phyloP scores from a whole-genome alignment of 2,888 invertebrate genomes.

The Archips xylosteana region DNA sequence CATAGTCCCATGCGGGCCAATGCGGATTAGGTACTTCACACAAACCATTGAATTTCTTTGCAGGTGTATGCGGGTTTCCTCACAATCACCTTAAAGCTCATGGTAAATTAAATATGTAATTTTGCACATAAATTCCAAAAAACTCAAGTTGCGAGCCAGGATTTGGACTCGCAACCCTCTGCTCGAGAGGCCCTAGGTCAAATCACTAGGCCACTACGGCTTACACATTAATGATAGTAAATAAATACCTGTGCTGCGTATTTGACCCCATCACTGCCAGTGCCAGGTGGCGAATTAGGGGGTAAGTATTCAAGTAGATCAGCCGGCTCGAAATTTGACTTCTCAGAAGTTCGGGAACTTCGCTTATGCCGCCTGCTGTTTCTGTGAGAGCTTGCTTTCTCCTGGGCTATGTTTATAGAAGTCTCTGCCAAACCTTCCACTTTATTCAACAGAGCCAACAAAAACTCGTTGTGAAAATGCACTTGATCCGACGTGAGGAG shows the following conservation, averaged over 20 bases:
- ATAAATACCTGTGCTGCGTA: constrained; percentile 72
- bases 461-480: constrained; percentile 93
- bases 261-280: constrained; percentile 81
- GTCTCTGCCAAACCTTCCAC: constrained; percentile 85
- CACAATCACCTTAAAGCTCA: too few species aligned
- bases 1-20: too few species aligned
- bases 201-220: background rate
- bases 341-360: constrained; percentile 84
- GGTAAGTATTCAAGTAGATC: constrained; percentile 87
- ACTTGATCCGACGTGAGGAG: constrained; percentile 90
- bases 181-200: too few species aligned
- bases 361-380: constrained; percentile 82
- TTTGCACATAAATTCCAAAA: too few species aligned
- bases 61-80: too few species aligned
- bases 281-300: constrained; percentile 81
- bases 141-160: too few species aligned
- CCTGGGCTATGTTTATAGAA: constrained; percentile 74
- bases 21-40: too few species aligned
- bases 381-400: constrained; percentile 73
- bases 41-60: too few species aligned
- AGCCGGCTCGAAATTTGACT: constrained; percentile 86
- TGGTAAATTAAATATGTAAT: too few species aligned
- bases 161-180: too few species aligned
- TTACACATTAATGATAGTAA: background rate
- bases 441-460: constrained; percentile 92